Percentiles rank a stretch among this genome's conserved stretches.
Conservation (phyloP, 2,797 vertebrate genomes). For the Pseudomugil gertrudae region DNA sequence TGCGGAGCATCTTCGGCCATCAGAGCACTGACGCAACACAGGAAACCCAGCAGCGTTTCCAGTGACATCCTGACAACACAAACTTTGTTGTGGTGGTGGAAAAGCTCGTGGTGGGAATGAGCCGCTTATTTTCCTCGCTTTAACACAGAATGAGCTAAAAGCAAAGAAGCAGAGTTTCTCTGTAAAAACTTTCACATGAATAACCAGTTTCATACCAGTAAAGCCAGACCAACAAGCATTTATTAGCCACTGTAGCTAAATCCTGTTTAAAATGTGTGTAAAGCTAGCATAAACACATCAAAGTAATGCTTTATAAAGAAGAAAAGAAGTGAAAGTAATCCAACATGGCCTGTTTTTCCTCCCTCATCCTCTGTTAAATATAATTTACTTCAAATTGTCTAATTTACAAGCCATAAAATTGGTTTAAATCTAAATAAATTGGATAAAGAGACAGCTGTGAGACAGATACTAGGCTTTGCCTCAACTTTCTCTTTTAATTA, state of each 20-base stretch:
- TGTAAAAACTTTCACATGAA: neutral
- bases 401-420: neutral
- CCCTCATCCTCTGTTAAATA: neutral
- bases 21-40: constrained; percentile 59
- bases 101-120: neutral
- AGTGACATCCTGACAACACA: constrained; percentile 67
- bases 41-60: constrained; percentile 48
- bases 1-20: constrained; percentile 20
- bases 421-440: neutral
- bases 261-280: too few species aligned
- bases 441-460: neutral
- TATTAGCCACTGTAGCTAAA: too few species aligned
- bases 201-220: neutral
- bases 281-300: too few species aligned
- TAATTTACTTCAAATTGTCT: neutral
- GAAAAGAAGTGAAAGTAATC: neutral
- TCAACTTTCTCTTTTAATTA: neutral
- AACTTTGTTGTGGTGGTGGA: neutral
- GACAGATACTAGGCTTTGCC: neutral
- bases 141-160: neutral
- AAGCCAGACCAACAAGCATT: neutral
- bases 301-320: too few species aligned
- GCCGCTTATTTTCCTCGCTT: neutral
- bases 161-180: neutral
- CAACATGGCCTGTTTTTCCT: neutral